These are phyloP conservation scores for Phalloptychus januarius DNA, from an alignment of 2,797 vertebrate species.

Conservation along the genomic window DNA sequence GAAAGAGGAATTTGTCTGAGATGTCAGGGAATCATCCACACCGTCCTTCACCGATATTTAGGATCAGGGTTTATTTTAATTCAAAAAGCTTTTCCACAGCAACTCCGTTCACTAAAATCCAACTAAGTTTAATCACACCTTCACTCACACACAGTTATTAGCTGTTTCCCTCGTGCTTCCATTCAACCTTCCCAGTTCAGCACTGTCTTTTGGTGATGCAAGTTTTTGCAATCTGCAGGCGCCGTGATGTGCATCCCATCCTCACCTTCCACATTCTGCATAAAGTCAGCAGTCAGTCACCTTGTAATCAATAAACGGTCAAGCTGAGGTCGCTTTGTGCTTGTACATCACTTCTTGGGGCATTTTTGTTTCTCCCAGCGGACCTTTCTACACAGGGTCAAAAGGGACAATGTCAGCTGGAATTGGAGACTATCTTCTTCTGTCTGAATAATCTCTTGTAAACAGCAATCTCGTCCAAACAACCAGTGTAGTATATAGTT, in stretches of 20 bases:
- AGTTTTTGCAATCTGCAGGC: conserved; percentile 54
- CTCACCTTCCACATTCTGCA: conserved; percentile 56
- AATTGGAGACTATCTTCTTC: conserved; percentile 25
- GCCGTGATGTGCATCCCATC: conserved; percentile 34
- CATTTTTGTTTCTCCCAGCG: conserved; percentile 49
- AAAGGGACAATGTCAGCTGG: conserved; percentile 48
- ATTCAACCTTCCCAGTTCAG: conserved; percentile 60
- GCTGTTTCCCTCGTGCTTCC: conserved; percentile 31
- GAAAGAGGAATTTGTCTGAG: conserved; percentile 24
- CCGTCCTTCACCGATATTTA: conserved; percentile 39
- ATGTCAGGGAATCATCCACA: conserved; percentile 49
- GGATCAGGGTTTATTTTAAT: conserved; percentile 51
- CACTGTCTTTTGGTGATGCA: conserved; percentile 56
- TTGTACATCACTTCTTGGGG: conserved; percentile 63
- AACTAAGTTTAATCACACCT: conserved; percentile 23
- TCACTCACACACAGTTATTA: conserved; percentile 48
- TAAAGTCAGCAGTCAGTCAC: conserved; percentile 63
- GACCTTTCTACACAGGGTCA: conserved; percentile 40
- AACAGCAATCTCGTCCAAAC: not conserved
- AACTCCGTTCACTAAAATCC: conserved; percentile 46
- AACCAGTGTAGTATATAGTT: not conserved
- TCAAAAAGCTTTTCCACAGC: conserved; percentile 47
- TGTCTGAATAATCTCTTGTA: not conserved
- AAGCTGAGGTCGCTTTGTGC: conserved; percentile 58
- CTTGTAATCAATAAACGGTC: conserved; percentile 60